Evolutionary conservation across 2,113 vertebrate species (phyloP).

Genomic region (Himantopus leucocephalus): DNA sequence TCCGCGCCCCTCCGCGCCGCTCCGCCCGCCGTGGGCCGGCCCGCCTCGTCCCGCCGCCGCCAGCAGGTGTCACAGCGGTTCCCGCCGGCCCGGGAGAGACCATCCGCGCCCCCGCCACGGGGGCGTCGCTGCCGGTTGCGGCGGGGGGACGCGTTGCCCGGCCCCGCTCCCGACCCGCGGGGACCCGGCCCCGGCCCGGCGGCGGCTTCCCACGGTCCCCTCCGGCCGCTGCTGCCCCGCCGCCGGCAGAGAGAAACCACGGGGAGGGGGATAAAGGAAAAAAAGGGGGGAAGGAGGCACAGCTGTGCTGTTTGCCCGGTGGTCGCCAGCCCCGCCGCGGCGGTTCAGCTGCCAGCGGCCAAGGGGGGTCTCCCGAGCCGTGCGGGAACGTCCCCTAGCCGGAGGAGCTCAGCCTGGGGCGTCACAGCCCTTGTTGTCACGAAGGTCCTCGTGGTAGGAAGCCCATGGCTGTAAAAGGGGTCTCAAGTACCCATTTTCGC

Average conservation of each 20-base stretch:
- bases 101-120: not conserved
- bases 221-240: not conserved
- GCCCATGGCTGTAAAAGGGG: not conserved
- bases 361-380: not conserved
- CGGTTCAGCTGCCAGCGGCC: not conserved
- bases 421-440: not conserved
- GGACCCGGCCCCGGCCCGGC: not conserved
- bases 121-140: not conserved
- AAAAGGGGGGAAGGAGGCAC: not conserved
- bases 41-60: not conserved
- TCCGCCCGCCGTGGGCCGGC: not conserved
- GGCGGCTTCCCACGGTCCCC: too few species aligned
- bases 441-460: fast-evolving
- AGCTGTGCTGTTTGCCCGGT: not conserved
- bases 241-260: too few species aligned
- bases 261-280: too few species aligned
- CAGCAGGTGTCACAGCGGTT: not conserved
- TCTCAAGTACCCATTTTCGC: not conserved
- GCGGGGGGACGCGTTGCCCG: not conserved
- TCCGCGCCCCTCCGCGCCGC: not conserved
- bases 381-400: fast-evolving
- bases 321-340: not conserved
- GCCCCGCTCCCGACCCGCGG: not conserved
- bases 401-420: not conserved
- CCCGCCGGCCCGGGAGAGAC: not conserved